These are phyloP conservation scores for Hyalella azteca DNA, from an alignment of 2,888 invertebrate genomes.

Conservation along the genomic window DNA sequence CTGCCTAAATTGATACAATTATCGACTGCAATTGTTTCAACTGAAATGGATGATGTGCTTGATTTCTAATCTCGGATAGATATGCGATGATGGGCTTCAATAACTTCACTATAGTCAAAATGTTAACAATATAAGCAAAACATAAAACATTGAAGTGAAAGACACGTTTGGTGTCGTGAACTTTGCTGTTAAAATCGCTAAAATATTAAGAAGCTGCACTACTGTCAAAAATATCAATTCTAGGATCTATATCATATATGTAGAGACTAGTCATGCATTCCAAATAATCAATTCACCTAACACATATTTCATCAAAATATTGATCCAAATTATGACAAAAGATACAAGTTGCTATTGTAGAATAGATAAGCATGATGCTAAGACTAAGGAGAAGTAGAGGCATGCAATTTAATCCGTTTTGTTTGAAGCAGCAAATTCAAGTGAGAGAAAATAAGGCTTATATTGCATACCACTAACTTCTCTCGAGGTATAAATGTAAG, in stretches of 20 bases:
- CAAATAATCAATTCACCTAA: constrained; percentile 21
- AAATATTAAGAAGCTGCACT: constrained; percentile 30
- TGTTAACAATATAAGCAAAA: constrained; percentile 24
- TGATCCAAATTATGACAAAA: not conserved
- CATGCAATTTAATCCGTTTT: not conserved
- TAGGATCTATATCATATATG: constrained; percentile 25
- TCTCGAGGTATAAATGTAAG: constrained; percentile 10
- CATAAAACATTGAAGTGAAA: constrained; percentile 28
- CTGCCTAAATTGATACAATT: no score
- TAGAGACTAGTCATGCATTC: constrained; percentile 26
- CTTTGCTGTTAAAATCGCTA: constrained; percentile 21
- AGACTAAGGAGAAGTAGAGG: not conserved
- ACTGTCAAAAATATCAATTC: constrained; percentile 32
- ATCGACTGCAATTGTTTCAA: no score
- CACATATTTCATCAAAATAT: constrained; percentile 21
- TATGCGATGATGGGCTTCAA: constrained; percentile 9
- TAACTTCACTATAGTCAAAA: constrained; percentile 30
- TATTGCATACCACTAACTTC: not conserved
- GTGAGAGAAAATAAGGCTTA: not conserved
- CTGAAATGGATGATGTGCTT: constrained; percentile 7
- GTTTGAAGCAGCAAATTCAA: not conserved
- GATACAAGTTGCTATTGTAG: not conserved
- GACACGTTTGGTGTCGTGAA: constrained; percentile 1
- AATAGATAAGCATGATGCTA: not conserved
- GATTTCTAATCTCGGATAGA: not conserved